Base-by-base conservation (phyloP, 2,113 vertebrate genomes). In the Cyanoderma ruficeps region DNA sequence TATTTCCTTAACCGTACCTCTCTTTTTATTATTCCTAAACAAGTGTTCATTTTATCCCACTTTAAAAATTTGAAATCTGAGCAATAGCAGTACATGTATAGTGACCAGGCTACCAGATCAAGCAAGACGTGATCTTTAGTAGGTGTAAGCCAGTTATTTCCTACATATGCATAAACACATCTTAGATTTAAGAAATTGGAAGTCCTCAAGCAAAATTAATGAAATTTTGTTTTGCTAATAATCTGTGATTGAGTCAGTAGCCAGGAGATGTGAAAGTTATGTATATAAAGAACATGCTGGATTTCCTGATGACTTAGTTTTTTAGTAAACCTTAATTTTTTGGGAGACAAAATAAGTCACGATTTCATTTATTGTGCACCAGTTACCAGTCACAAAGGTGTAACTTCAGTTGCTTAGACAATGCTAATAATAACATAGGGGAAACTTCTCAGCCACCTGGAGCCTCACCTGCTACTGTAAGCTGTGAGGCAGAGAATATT, bases 241-340 rank as follows among this genome's bases (percentile, higher is more conserved):
- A 57, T 49, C n/a, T 77, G 41, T 2, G 1, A 20, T 30, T 52
- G 53, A 57, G 23, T 79, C 41, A 31, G 21, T 75, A 81, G 31
- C 15, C 33, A 64, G 12, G n/a, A 76, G 28, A 31, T 44, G 18
- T 79, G 49, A 61, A 76, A 83, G 67, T 41, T 44, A 12, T 0
- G 0, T 56, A 4, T 39, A 12, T 57, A 28, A 70, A 83, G 39
- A 71, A 12, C 31, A 33, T 3, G 10, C 2, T 6, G 23, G 8
- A 44, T 82, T 35, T 82, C 49, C 17, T 42, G 13, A 42, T 80
- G 15, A 41, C 4, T 37, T 90, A 21, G 27, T 49, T 89, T 49
- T 89, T 68, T 71, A 41, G 11, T 70, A 67, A 71, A 64, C 14
- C 4, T 57, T 1, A 2, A 52, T 24, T 47, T 70, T 71, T 23